Conservation (phyloP, 2,797 vertebrate genomes). For the Melanogrammus aeglefinus region DNA sequence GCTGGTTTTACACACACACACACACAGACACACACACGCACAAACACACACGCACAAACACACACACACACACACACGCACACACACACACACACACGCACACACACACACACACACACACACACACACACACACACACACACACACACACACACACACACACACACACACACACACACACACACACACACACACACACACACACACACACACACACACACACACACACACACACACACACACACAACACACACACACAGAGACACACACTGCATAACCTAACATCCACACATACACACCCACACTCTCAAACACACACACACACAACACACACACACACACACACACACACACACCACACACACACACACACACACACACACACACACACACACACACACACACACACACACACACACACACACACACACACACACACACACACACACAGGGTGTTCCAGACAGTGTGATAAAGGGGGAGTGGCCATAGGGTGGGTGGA, state of each 20-base stretch:
- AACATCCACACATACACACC: conserved; percentile 28
- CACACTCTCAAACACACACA: conserved; percentile 35
- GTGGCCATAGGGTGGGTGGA: conserved; percentile 46
- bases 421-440: conserved; percentile 29
- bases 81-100: conserved; percentile 32
- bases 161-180: too few relatives aligned
- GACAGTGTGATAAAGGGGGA: conserved; percentile 42
- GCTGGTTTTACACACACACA: conserved; percentile 32
- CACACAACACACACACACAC: conserved; percentile 14
- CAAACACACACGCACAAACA: conserved; percentile 32
- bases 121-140: conserved; percentile 29
- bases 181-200: conserved; percentile 24
- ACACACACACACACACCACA: conserved; percentile 27
- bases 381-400: too few relatives aligned
- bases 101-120: conserved; percentile 17
- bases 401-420: conserved; percentile 25
- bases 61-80: conserved; percentile 20
- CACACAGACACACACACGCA: conserved; percentile 31
- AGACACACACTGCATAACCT: not conserved
- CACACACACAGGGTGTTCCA: conserved; percentile 31
- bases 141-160: conserved; percentile 3
- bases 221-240: conserved; percentile 26
- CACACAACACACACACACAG: conserved; percentile 29
- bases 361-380: too few relatives aligned
- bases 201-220: conserved; percentile 20